phyloP scores from a whole-genome alignment of 2,888 invertebrate species.

The Rapana venosa region DNA sequence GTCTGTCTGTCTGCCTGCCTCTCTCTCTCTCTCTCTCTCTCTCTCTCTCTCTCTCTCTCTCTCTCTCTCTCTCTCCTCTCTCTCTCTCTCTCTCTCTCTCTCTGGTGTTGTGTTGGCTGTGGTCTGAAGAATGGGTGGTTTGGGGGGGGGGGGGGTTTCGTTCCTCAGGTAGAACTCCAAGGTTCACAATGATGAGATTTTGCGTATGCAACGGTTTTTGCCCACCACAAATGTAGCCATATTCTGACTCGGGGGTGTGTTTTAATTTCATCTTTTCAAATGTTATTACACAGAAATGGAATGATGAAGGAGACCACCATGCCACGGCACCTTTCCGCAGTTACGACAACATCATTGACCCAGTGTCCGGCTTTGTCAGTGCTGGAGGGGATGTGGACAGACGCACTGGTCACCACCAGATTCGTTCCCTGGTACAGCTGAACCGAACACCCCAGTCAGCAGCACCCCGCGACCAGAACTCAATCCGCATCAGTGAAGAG shows the following conservation, averaged over 20 bases:
- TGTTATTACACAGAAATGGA: constrained; percentile 65
- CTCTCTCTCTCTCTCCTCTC: too few species aligned
- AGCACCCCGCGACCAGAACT: constrained; percentile 65
- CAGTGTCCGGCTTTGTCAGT: constrained; percentile 76
- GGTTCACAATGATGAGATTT: too few species aligned
- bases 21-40: constrained; percentile 2
- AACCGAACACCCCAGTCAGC: constrained; percentile 69
- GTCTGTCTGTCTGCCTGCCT: neutral
- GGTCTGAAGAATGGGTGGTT: too few species aligned
- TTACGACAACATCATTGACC: constrained; percentile 75
- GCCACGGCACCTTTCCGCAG: constrained; percentile 70
- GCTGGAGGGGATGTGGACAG: constrained; percentile 75
- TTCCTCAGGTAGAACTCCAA: too few species aligned
- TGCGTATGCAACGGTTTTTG: too few species aligned
- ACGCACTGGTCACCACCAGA: constrained; percentile 69
- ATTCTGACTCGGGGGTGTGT: too few species aligned
- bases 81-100: neutral
- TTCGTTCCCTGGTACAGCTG: constrained; percentile 69
- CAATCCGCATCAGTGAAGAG: constrained; percentile 59
- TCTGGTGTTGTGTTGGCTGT: neutral
- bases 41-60: neutral
- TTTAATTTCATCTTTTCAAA: neutral
- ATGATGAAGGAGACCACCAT: constrained; percentile 73
- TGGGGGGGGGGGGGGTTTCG: too few species aligned
- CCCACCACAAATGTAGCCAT: too few species aligned